Evolutionary conservation across 1,140 invertebrate species (phyloP).

Genomic region (Diprion similis): DNA sequence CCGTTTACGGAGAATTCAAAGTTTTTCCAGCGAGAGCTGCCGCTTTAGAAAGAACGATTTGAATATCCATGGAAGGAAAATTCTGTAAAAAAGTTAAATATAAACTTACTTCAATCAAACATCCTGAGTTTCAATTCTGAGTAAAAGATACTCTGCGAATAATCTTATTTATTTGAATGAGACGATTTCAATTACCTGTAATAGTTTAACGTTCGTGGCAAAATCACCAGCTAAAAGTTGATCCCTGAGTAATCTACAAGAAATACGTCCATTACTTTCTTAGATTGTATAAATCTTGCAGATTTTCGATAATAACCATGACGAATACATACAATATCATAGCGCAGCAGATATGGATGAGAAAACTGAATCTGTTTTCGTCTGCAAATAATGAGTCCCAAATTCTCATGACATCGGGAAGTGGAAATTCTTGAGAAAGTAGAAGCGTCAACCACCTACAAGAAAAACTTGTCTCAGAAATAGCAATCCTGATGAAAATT

Average conservation of each 20-base stretch:
- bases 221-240: slow-evolving; percentile 87
- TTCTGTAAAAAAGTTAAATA: slow-evolving; percentile 59
- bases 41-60: slow-evolving; percentile 71
- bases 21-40: slow-evolving; percentile 57
- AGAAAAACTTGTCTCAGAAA: slow-evolving; percentile 23
- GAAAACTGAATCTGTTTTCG: slow-evolving; percentile 85
- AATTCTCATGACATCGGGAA: slow-evolving; percentile 94
- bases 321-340: slow-evolving; percentile 89
- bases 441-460: slow-evolving; percentile 94
- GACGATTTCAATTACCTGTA: slow-evolving; percentile 67
- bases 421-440: slow-evolving; percentile 95
- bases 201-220: slow-evolving; percentile 89
- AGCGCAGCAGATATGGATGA: slow-evolving; percentile 92
- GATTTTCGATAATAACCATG: slow-evolving; percentile 23
- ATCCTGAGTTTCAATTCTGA: neutral
- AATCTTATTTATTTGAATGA: neutral
- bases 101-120: slow-evolving; percentile 15
- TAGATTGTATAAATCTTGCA: slow-evolving; percentile 10
- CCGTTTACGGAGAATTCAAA: slow-evolving; percentile 35
- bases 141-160: neutral
- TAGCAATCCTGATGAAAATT: neutral
- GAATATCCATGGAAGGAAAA: slow-evolving; percentile 79
- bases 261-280: slow-evolving; percentile 22
- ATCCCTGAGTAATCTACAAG: slow-evolving; percentile 78
- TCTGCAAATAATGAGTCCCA: slow-evolving; percentile 97